These are phyloP conservation scores for Drosophila acutilabella DNA, from an alignment of 2,888 invertebrate species.

Conservation along the genomic window DNA sequence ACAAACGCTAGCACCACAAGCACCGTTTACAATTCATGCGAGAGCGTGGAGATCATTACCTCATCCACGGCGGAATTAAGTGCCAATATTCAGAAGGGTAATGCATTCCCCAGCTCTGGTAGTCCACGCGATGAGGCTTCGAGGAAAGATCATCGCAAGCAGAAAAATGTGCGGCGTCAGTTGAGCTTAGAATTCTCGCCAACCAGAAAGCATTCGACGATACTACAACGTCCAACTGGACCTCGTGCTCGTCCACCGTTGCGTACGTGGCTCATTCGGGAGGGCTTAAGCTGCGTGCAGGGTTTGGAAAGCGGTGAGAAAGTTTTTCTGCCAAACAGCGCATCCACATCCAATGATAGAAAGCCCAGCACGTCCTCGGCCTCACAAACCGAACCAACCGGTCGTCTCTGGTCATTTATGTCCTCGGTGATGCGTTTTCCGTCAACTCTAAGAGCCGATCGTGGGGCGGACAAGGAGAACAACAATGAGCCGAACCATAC, in stretches of 20 bases:
- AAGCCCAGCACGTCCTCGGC: conserved; percentile 6
- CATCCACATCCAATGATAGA: conserved; percentile 62
- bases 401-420: conserved; percentile 74
- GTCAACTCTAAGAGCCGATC: conserved; percentile 36
- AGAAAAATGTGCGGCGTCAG: conserved; percentile 59
- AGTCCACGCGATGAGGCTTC: background rate
- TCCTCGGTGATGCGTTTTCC: conserved; percentile 82
- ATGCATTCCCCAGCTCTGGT: background rate
- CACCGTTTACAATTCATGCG: conserved; percentile 83
- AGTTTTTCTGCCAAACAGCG: conserved; percentile 56
- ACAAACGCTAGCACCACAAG: conserved; percentile 42
- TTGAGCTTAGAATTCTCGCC: conserved; percentile 61
- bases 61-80: conserved; percentile 65
- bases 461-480: conserved; percentile 55
- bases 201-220: background rate
- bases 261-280: conserved; percentile 43
- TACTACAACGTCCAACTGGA: conserved; percentile 35
- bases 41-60: conserved; percentile 82
- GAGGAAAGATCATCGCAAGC: conserved; percentile 27
- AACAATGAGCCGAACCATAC: background rate
- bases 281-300: conserved; percentile 59
- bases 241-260: conserved; percentile 63
- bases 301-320: conserved; percentile 59
- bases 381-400: conserved; percentile 39
- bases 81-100: conserved; percentile 34